Base-by-base conservation (phyloP, 2,888 invertebrate genomes). In the Anthrax anthrax region DNA sequence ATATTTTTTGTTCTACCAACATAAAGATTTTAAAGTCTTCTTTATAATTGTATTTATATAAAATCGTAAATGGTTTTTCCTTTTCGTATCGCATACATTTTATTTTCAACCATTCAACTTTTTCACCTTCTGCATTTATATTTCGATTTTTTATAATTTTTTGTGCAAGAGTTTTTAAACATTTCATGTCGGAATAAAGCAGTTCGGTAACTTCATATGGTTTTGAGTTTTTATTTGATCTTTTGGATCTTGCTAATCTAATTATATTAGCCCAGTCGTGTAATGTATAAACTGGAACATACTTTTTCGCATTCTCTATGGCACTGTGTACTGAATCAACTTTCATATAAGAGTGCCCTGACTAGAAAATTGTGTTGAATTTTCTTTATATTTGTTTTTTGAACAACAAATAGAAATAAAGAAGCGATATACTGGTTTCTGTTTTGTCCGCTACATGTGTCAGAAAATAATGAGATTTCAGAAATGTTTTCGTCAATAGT, bases 31-130 rank as follows among this genome's bases (percentile, higher is more conserved):
- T 37, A 17, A 17, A 37, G 8, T 9, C 14, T 38, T n/a, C 27
- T 5, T n/a, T 42, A 16, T 42, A 29, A 18, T 42, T 29, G 18
- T 42, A 42, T 36, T 18, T 42, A 14, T 23, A 37, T 2, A 17
- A 17, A 8, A 37, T 37, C 8, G 5, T 37, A 10, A 14, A 19
- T 2, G 46, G 38, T 36, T 27, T 18, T n/a, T 38, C 32, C 12
- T 47, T 47, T 47, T 47, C 32, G 34, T 42, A 46, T 19, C 42
- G 29, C 12, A 46, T 18, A 27, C 42, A 42, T 17, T 42, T 46
- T 3, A 39, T 46, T 36, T 46, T 42, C 13, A 39, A 14, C 38
- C 38, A 46, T 8, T 37, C 37, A 13, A 46, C 46, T 10, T 38
- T 39, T 19, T 18, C 37, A 27, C 43, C 43, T 32, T 39, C 9